These are phyloP conservation scores for Neotoma lepida DNA, from an alignment of 2,113 vertebrate species.

Conservation along the genomic window DNA sequence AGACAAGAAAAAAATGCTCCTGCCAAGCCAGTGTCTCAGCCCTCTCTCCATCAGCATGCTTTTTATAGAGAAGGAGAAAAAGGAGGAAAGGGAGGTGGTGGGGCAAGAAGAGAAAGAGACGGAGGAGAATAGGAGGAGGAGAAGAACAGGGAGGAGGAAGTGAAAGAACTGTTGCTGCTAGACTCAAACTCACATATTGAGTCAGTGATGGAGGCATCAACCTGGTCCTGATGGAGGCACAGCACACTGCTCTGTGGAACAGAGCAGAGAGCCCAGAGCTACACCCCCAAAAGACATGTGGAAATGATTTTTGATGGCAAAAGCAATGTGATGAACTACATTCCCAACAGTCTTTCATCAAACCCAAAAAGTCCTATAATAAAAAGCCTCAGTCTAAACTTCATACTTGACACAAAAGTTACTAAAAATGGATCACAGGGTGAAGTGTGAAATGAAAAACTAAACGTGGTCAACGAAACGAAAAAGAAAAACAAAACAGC, in stretches of 20 bases:
- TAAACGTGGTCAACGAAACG: background rate
- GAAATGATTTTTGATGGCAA: background rate
- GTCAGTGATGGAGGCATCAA: background rate
- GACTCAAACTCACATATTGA: background rate
- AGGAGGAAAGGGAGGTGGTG: background rate
- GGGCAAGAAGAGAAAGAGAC: background rate
- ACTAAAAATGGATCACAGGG: background rate
- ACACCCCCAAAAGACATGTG: background rate
- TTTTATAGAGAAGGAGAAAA: background rate
- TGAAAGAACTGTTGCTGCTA: background rate
- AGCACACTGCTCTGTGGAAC: background rate
- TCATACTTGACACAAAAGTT: background rate
- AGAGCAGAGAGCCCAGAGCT: background rate
- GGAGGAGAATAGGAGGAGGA: background rate
- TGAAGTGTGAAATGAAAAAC: background rate
- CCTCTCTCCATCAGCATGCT: background rate
- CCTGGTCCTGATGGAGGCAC: background rate
- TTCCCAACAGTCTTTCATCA: background rate
- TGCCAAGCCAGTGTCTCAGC: background rate
- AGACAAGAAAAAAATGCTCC: background rate
- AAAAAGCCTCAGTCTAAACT: background rate
- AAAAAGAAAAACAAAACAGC: background rate
- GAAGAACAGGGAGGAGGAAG: background rate
- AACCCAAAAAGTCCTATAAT: background rate
- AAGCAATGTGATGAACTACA: background rate